These are phyloP conservation scores for Venusia cambrica DNA, from an alignment of 2,888 invertebrate species.

Conservation along the genomic window DNA sequence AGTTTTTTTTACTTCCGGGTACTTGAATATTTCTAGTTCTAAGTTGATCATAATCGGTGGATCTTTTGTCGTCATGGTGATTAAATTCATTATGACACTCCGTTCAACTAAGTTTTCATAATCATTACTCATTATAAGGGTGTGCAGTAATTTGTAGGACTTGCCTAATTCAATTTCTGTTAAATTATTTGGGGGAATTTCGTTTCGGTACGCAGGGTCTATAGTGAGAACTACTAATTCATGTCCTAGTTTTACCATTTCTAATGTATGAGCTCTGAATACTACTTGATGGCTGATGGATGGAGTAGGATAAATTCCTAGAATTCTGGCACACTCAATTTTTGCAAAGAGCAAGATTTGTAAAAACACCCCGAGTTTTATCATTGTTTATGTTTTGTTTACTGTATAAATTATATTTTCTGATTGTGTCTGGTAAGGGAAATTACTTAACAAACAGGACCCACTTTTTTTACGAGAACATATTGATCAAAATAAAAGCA, in stretches of 20 bases:
- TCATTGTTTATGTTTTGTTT: too few species aligned
- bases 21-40: conserved; percentile 16
- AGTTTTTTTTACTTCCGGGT: too few species aligned
- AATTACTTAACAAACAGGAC: too few species aligned
- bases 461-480: too few species aligned
- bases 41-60: conserved; percentile 7
- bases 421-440: too few species aligned
- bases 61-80: conserved; percentile 2
- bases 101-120: conserved; percentile 12
- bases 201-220: conserved; percentile 38
- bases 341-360: conserved; percentile 1
- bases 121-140: not conserved
- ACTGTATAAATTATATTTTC: too few species aligned
- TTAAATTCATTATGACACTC: conserved; percentile 25
- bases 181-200: conserved; percentile 36
- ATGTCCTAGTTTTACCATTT: conserved; percentile 55
- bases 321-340: conserved; percentile 40
- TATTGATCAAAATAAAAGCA: too few species aligned
- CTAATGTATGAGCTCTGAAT: conserved; percentile 43
- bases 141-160: conserved; percentile 18
- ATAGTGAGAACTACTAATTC: conserved; percentile 53
- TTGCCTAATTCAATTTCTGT: conserved; percentile 48
- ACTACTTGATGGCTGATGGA: conserved; percentile 60
- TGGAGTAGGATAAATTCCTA: conserved; percentile 47
- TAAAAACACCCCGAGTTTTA: not conserved